Base-by-base conservation (phyloP, 2,888 invertebrate genomes). In the Autographa pulchrina region DNA sequence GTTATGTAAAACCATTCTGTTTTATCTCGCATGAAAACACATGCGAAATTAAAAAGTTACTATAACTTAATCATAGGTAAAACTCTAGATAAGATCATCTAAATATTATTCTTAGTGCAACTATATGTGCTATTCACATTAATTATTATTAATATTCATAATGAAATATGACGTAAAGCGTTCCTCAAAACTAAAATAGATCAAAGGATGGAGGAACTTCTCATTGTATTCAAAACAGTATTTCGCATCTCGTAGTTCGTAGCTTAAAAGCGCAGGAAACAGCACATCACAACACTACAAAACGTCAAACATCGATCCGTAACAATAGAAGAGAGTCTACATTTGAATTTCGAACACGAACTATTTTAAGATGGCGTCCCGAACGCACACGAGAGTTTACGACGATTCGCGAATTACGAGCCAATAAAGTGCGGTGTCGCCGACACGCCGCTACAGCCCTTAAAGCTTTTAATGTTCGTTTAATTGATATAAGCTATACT, bases 341-440 rank as follows among this genome's bases (percentile, higher is more conserved):
- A 80, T 87, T 82, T 85, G 78, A 86, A 86, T 86, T 91, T 90
- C 83, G 86, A 88, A 89, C 86, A 80, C 84, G 82, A 87, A 88
- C 90, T 92, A 92, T 91, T 92, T 92, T 90, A 91, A 92, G 89
- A 91, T 89, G 89, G 89, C 89, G 89, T 87, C 89, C 87, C 87
- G 89, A 90, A 84, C 86, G 77, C 80, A 77, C 79, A 84, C 86
- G 88, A 88, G 82, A 85, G 86, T 92, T 92, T 91, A 92, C 91
- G 91, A 89, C 84, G 80, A 89, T 88, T 90, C 85, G 90, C 91
- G 88, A 93, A 90, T 92, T 92, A 92, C 86, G 90, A 89, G 87
- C 86, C 87, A 84, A 90, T 93, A 92, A 93, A 92, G 84, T 85
- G 87, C 82, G 85, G 86, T 88, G 89, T 90, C 88, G 88, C 86